Evolutionary conservation across 2,888 invertebrate species (phyloP), one percentile per base, ranked within the genome.

Genomic region (Dendrolimus pini): DNA sequence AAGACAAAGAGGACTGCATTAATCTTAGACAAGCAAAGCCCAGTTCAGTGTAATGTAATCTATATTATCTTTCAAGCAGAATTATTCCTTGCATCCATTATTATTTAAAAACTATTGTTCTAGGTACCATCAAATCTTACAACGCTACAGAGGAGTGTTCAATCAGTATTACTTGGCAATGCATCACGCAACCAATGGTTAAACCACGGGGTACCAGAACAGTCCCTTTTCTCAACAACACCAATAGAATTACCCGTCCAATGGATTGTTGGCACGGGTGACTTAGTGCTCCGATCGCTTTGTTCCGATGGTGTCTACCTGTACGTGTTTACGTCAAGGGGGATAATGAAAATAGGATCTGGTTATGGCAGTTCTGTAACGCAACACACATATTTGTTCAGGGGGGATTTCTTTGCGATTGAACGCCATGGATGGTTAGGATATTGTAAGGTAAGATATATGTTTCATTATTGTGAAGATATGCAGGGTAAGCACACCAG

Each of bases 281-380:
- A 89, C 59, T 77, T 90, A 1, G 80, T 89, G 13, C 83, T 90
- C 2, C 75, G 89, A 57, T 94, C 96, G 6, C 91, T 98, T 73
- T 96, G 97, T 8, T 96, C 96, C 65, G 98, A 99, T 83, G 99
- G 99, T 9, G 94, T 95, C 65, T 98, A 93, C 83, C 91, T 99
- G 57, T 99, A 97, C 83, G 90, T 99, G 41, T 95, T 96, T 70
- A 94, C 96, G 42, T 94, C 95, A 9, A 94, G 94, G 70, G 97
- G 97, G 1, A 90, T 99, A 55, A 92, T 97, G 63, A 99, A 99
- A 91, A 94, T 99, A 62, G 99, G 99, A 14, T 96, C 98, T 56
- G 99, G 99, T 8, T 97, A 97, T 78, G 96, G 96, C 56, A 97
- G 97, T 64, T 98, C 99, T 8, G 93, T 97, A 66, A 95, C 95